Evolutionary conservation across 2,888 invertebrate genomes (phyloP), one percentile per base, ranked within the genome.

Genomic region (Drosophila tripunctata): DNA sequence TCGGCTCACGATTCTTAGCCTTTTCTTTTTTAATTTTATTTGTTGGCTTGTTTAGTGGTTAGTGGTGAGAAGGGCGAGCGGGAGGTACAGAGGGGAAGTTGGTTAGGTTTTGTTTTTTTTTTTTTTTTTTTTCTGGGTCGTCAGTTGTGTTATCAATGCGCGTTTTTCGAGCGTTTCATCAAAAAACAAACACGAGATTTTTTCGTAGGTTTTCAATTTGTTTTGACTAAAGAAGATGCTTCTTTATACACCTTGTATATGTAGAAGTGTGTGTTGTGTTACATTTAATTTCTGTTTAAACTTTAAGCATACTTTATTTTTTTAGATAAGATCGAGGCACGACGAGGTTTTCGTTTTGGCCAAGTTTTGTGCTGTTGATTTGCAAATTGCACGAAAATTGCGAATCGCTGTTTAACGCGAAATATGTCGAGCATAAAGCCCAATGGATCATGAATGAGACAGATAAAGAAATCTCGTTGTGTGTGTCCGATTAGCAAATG

Each of bases 141-240:
- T n/a, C n/a, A n/a, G n/a, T 56, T 56, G 54, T 55, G 27, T 70
- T 78, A 63, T 74, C 76, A 79, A 62, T 36, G 43, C 35, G 51
- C 19, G 27, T 44, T 41, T 74, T 31, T 54, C 35, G 31, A 54
- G 38, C 54, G 45, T 52, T 72, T 67, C 41, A 61, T 47, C 54
- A 55, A 62, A 55, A 62, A 58, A 38, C 44, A 54, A 61, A 67
- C 54, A 73, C 17, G 15, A 41, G 54, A 24, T 36, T 27, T 58
- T 58, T 65, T 21, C n/a, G 31, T 58, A 38, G 31, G 54, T 36
- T 30, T 48, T 22, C 56, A 36, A 44, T 44, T 67, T 64, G 50
- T 54, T 62, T 63, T 69, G 52, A 38, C 52, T 33, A 45, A 55
- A 50, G 54, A 22, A n/a, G n/a, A n/a, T n/a, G n/a, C n/a, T n/a